Base-by-base conservation (phyloP, 2,888 invertebrate species). In the Drosophila engyochracea region DNA sequence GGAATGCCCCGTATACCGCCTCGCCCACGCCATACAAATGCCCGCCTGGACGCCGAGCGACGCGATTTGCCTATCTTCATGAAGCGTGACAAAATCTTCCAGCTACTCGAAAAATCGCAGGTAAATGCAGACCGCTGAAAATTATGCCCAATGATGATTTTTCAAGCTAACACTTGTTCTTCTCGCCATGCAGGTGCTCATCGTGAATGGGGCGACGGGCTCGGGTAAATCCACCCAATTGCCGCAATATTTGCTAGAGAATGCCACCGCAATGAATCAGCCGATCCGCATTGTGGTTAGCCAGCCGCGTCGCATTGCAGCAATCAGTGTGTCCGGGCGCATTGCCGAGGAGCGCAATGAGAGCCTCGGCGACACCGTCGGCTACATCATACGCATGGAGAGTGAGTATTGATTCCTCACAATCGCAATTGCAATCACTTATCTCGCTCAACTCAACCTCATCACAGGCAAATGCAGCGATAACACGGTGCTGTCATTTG, bases 141-240 rank as follows among this genome's bases (percentile, higher is more conserved):
- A 25, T 47, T 1, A 47, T 16, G 9, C 1, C 47, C 25, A 25
- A 25, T 47, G 9, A 9, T 16, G 4, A 47, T 25, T 9, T 47
- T 25, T 47, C 22, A 22, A 51, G 19, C 51, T 51, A 28, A 52
- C 12, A 12, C n/a, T 31, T 33, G 3, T 35, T 52, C 14, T 52
- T 47, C 22, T 47, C 16, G 25, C n/a, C 10, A 7, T 41, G 2
- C 95, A 96, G 94, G 95, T 96, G n/a, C 92, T 96, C 30, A 95
- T 97, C 79, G 95, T 98, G 30, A 95, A 96, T 6, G 97, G 97
- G 0, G 97, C 98, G 83, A 98, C 99, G 0, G 99, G 98, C 0
- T 97, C 97, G 64, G 99, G 99, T 1, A 99, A 99, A 94, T 98
- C 98, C 0, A 99, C 99, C 0, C 99, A 99, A 94, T 95, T 99